Percentiles rank a stretch among this genome's conserved stretches.
These are phyloP conservation scores for Zootoca vivipara DNA, from an alignment of 2,113 vertebrate genomes.

Conservation along the genomic window DNA sequence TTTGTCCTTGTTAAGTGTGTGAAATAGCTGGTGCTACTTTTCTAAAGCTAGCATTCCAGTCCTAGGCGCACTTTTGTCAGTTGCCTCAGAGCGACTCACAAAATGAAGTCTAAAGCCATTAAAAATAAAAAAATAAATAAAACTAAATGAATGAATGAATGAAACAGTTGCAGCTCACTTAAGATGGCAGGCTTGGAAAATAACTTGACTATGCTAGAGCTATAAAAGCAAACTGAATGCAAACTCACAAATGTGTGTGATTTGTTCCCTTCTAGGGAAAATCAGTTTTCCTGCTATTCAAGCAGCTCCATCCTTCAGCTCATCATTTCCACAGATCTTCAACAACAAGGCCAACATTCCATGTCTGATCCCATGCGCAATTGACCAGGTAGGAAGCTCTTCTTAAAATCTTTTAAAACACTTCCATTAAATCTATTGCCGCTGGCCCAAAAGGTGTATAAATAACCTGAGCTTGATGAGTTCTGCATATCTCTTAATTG, in stretches of 20 bases:
- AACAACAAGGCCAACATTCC: constrained; percentile 84
- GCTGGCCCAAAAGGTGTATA: rapidly evolving
- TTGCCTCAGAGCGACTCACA: background rate
- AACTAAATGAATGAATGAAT: background rate
- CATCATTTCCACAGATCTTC: constrained; percentile 95
- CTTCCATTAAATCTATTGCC: background rate
- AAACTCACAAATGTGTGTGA: background rate
- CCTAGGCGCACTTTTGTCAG: background rate
- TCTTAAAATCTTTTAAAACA: constrained; percentile 1
- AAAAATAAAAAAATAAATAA: background rate
- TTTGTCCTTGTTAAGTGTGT: background rate
- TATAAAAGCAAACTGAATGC: background rate
- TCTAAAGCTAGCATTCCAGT: background rate
- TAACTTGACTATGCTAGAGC: background rate
- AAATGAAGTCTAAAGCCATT: background rate
- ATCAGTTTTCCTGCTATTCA: constrained; percentile 97
- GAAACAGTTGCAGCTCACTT: background rate
- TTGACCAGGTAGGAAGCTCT: constrained; percentile 86
- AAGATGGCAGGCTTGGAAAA: background rate
- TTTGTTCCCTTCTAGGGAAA: constrained; percentile 83
- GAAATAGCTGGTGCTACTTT: background rate
- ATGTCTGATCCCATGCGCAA: constrained; percentile 97
- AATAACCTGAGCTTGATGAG: background rate
- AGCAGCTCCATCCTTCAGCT: constrained; percentile 95
- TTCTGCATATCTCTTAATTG: background rate